phyloP scores from a whole-genome alignment of 2,888 invertebrate species.

The Sinelater perroti region DNA sequence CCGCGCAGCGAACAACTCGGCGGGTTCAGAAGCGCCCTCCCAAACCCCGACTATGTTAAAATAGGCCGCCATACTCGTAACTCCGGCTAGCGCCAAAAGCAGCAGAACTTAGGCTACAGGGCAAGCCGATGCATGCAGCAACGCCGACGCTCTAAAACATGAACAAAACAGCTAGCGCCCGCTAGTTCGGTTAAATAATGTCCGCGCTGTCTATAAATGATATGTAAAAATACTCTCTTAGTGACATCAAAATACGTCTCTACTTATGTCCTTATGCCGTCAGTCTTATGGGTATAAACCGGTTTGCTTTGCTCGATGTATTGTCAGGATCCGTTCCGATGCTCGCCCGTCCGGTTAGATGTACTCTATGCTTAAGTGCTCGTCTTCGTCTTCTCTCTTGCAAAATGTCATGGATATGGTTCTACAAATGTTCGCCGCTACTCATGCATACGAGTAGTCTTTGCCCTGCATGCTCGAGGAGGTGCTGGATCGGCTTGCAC shows the following conservation, averaged over 20 bases:
- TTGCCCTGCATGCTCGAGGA: conserved; percentile 52
- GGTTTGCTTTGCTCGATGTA: background rate
- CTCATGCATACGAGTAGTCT: conserved; percentile 59
- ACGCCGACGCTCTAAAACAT: too few relatives aligned
- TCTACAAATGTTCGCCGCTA: conserved; percentile 59
- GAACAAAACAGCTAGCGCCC: too few relatives aligned
- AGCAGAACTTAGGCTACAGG: too few relatives aligned
- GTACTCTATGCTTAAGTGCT: conserved; percentile 1
- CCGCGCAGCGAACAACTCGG: too few relatives aligned
- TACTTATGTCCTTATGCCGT: conserved; percentile 5
- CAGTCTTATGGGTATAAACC: conserved; percentile 26
- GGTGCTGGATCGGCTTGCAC: conserved; percentile 54
- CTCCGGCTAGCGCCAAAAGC: too few relatives aligned
- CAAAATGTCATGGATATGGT: conserved; percentile 59
- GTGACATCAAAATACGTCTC: conserved; percentile 7
- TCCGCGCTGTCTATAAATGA: conserved; percentile 10
- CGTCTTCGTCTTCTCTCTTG: conserved; percentile 42
- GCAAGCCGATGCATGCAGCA: too few relatives aligned
- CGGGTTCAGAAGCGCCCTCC: too few relatives aligned
- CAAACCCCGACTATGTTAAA: too few relatives aligned
- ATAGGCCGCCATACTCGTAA: too few relatives aligned
- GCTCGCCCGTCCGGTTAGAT: conserved; percentile 2
- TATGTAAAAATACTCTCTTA: conserved; percentile 27
- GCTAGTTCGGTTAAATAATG: too few relatives aligned
- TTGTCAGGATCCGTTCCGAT: too few relatives aligned